Evolutionary conservation across 2,113 vertebrate genomes (phyloP).

Genomic region (Ceratotherium simum): DNA sequence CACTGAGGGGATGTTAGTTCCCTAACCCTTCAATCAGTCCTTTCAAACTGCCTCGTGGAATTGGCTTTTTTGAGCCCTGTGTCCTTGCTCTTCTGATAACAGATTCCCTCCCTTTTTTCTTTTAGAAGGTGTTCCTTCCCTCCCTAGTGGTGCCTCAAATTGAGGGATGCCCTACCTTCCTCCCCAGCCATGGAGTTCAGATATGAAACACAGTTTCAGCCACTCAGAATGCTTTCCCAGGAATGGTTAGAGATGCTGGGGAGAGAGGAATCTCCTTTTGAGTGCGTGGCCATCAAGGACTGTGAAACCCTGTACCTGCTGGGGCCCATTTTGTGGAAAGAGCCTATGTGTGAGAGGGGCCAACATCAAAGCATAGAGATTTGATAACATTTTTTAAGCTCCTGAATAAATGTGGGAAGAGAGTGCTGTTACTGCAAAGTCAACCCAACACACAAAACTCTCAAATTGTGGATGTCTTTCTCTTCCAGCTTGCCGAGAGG

Average conservation of each 20-base stretch:
- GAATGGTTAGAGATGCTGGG: neutral
- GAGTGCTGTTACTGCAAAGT: neutral
- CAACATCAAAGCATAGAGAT: neutral
- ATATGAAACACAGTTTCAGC: neutral
- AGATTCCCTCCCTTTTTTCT: neutral
- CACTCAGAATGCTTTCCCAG: neutral
- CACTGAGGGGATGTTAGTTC: neutral
- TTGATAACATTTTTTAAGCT: neutral
- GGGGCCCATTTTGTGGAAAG: neutral
- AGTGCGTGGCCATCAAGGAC: neutral
- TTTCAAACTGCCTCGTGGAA: neutral
- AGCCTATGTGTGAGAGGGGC: neutral
- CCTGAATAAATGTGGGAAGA: neutral
- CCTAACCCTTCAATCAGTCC: neutral
- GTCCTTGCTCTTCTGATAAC: neutral
- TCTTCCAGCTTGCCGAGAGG: neutral
- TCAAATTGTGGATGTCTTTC: neutral
- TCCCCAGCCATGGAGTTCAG: neutral
- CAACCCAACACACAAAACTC: neutral
- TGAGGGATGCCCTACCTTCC: neutral
- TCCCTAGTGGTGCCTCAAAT: neutral
- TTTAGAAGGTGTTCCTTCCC: neutral
- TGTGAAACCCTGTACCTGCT: neutral
- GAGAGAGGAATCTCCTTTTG: neutral
- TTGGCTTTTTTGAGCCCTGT: neutral